Evolutionary conservation across 2,113 vertebrate species (phyloP).

Genomic region (Erinaceus europaeus): DNA sequence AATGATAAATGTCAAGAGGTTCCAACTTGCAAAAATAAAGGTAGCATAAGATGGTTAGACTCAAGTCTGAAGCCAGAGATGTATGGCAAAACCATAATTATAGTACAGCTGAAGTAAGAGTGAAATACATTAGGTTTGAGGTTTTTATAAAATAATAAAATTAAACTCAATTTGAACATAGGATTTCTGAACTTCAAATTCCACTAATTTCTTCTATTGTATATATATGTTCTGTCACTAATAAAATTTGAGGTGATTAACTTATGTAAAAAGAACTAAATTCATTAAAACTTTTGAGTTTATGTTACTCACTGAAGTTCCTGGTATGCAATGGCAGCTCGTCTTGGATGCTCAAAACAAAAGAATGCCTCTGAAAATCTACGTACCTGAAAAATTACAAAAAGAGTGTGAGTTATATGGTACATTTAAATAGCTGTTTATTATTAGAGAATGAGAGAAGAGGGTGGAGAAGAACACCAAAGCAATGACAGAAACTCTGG

Average conservation of each 20-base stretch:
- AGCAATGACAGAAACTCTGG: too few species aligned
- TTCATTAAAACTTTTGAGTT: too few species aligned
- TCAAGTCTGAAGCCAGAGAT: not conserved
- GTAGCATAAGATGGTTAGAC: not conserved
- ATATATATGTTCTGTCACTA: not conserved
- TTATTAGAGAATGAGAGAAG: not conserved
- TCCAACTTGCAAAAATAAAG: slow-evolving; percentile 7
- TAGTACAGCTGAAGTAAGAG: not conserved
- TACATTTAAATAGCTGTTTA: not conserved
- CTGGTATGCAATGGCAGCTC: slow-evolving; percentile 95
- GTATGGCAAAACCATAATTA: not conserved
- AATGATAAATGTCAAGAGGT: not conserved
- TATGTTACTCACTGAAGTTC: slow-evolving; percentile 93
- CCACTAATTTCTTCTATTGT: slow-evolving; percentile 10
- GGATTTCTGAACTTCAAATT: too few species aligned
- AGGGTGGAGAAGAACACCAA: too few species aligned
- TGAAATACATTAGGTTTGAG: not conserved
- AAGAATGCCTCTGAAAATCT: slow-evolving; percentile 98
- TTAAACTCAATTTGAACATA: not conserved
- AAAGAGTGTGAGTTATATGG: not conserved
- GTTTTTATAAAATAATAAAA: slow-evolving; percentile 8
- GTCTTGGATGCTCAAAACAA: slow-evolving; percentile 97
- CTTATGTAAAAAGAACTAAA: too few species aligned
- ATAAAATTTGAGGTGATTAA: not conserved
- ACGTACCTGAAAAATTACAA: slow-evolving; percentile 88